phyloP scores from a whole-genome alignment of 2,888 invertebrate genomes.

The Trichacis sp. region DNA sequence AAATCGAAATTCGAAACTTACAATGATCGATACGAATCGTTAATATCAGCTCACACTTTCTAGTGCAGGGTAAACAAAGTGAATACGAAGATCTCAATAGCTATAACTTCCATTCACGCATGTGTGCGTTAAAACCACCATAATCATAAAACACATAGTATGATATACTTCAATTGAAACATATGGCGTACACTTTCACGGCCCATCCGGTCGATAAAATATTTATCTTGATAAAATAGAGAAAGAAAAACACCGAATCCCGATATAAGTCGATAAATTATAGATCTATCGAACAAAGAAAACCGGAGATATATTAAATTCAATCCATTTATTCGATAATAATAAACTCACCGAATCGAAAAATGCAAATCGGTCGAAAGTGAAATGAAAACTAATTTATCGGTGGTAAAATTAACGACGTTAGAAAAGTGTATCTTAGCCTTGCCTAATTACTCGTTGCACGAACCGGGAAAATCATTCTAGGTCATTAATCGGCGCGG shows the following conservation, averaged over 20 bases:
- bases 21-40: not conserved
- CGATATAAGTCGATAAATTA: too few relatives aligned
- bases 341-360: too few relatives aligned
- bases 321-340: too few relatives aligned
- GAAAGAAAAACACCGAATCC: constrained; percentile 2
- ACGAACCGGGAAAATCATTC: constrained; percentile 11
- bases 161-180: constrained; percentile 20
- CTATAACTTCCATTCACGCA: not conserved
- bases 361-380: too few relatives aligned
- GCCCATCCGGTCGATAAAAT: constrained; percentile 35
- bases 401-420: too few relatives aligned
- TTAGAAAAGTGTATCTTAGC: too few relatives aligned
- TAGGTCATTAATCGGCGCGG: not conserved
- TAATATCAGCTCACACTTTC: constrained; percentile 4
- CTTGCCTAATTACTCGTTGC: constrained; percentile 15
- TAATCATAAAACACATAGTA: too few relatives aligned
- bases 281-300: too few relatives aligned
- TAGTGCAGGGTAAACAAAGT: constrained; percentile 4
- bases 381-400: too few relatives aligned
- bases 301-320: too few relatives aligned
- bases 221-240: constrained; percentile 21
- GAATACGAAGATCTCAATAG: constrained; percentile 4
- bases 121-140: too few relatives aligned
- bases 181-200: constrained; percentile 40
- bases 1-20: not conserved